phyloP scores from a whole-genome alignment of 2,888 invertebrate genomes.

The Latheticus oryzae region DNA sequence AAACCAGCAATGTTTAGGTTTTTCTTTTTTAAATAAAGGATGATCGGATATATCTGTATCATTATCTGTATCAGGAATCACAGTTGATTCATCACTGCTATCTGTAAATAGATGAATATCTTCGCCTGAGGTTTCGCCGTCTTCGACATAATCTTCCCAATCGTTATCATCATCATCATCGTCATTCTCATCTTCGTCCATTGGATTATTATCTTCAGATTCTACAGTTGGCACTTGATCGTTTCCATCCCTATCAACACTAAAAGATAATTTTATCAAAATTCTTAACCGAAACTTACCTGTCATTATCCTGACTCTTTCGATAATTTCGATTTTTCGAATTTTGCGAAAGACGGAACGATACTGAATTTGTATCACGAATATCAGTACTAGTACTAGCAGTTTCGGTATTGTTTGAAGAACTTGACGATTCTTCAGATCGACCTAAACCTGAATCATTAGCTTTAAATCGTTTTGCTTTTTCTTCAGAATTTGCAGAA shows the following conservation, averaged over 20 bases:
- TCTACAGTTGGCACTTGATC: background rate
- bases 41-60: slow-evolving; percentile 63
- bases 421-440: slow-evolving; percentile 53
- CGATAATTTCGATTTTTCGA: slow-evolving; percentile 55
- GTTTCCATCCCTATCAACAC: slow-evolving; percentile 1
- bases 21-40: slow-evolving; percentile 69
- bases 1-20: slow-evolving; percentile 76
- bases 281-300: no score
- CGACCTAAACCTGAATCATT: slow-evolving; percentile 45
- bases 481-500: no score
- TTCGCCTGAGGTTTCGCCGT: slow-evolving; percentile 24
- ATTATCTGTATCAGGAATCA: slow-evolving; percentile 55
- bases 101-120: slow-evolving; percentile 16
- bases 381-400: slow-evolving; percentile 54
- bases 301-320: slow-evolving; percentile 47
- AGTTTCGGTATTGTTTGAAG: slow-evolving; percentile 51
- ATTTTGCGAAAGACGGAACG: slow-evolving; percentile 24
- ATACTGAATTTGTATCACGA: background rate
- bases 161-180: slow-evolving; percentile 7
- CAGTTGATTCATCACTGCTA: slow-evolving; percentile 42
- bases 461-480: slow-evolving; percentile 58
- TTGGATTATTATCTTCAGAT: slow-evolving; percentile 24
- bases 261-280: no score
- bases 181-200: slow-evolving; percentile 38
- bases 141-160: slow-evolving; percentile 18